These are phyloP conservation scores for Cheilosia soror DNA, from an alignment of 2,888 invertebrate genomes.

Conservation along the genomic window DNA sequence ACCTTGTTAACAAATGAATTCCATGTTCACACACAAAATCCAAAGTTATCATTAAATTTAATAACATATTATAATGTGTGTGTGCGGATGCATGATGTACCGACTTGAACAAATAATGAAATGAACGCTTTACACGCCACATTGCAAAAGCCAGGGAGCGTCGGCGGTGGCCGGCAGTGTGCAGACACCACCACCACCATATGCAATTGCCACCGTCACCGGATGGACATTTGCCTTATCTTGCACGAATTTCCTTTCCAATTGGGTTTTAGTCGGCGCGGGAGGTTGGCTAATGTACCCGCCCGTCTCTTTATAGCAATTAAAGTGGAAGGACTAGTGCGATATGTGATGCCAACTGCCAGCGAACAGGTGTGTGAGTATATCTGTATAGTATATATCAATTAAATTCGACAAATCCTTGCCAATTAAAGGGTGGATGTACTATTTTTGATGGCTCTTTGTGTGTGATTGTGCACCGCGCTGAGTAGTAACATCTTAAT, in stretches of 20 bases:
- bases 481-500: slow-evolving; percentile 54
- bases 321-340: slow-evolving; percentile 38
- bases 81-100: slow-evolving; percentile 61
- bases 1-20: slow-evolving; percentile 84
- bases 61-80: slow-evolving; percentile 66
- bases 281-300: slow-evolving; percentile 13
- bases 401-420: slow-evolving; percentile 75
- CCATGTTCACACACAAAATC: slow-evolving; percentile 83
- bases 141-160: slow-evolving; percentile 66
- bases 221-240: slow-evolving; percentile 71
- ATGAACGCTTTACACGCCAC: slow-evolving; percentile 71
- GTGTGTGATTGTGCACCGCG: neutral
- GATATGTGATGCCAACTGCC: slow-evolving; percentile 48
- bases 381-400: slow-evolving; percentile 40
- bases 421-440: slow-evolving; percentile 60
- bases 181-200: slow-evolving; percentile 11
- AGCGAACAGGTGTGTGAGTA: slow-evolving; percentile 54
- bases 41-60: slow-evolving; percentile 74
- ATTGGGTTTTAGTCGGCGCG: slow-evolving; percentile 41
- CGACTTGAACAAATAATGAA: slow-evolving; percentile 68
- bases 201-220: slow-evolving; percentile 31
- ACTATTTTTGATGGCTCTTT: slow-evolving; percentile 25
- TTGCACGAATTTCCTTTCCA: slow-evolving; percentile 72
- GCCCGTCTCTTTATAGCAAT: slow-evolving; percentile 33
- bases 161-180: slow-evolving; percentile 18